Evolutionary conservation across 2,113 vertebrate genomes (phyloP).

Genomic region (Pampusana beccarii): DNA sequence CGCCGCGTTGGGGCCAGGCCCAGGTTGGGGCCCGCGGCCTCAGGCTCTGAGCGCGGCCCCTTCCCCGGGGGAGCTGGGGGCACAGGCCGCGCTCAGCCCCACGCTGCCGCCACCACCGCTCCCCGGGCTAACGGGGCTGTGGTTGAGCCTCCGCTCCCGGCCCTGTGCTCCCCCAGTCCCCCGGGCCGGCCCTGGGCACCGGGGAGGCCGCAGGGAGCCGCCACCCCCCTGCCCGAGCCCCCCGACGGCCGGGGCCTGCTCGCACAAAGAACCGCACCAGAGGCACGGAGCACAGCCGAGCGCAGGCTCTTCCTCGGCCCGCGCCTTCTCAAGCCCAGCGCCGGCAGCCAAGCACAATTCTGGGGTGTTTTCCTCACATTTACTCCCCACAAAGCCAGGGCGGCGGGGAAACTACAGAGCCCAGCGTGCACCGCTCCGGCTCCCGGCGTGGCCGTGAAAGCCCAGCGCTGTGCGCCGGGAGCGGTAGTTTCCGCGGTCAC

Average conservation of each 20-base stretch:
- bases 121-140: background rate
- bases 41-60: background rate
- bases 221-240: background rate
- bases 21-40: background rate
- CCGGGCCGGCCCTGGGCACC: background rate
- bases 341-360: accelerated
- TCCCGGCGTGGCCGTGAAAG: background rate
- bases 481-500: background rate
- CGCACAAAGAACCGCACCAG: background rate
- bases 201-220: background rate
- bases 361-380: background rate
- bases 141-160: background rate
- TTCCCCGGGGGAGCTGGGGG: background rate
- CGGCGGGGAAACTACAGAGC: background rate
- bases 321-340: accelerated
- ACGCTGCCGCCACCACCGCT: background rate
- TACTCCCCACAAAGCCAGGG: background rate
- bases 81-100: too few relatives aligned
- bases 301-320: background rate
- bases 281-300: background rate
- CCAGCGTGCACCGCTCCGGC: background rate
- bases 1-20: background rate
- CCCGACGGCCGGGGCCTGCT: background rate
- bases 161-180: background rate
- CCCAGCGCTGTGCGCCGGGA: conserved; percentile 13